Base-by-base conservation (phyloP, 2,797 vertebrate genomes). In the Borostomias antarcticus region DNA sequence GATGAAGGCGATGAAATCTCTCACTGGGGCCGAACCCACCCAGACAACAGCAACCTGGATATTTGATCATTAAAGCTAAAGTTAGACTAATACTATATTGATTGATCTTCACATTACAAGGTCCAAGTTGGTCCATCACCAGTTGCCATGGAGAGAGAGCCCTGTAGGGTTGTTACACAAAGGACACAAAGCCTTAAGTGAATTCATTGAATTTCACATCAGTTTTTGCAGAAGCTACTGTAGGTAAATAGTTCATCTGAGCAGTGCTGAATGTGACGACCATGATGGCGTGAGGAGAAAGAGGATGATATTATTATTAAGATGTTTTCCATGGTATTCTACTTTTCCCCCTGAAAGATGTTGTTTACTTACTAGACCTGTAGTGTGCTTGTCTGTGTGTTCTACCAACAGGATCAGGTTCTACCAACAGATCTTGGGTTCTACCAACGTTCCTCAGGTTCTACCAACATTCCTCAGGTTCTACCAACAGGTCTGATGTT, bases 1-100 rank as follows among this genome's bases (percentile, higher is more conserved):
- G 65, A 75, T 73, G 58, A 58, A 63, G 69, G 48, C 71, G 72
- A 79, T 71, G 40, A 84, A 80, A 48, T 73, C 54, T 78, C 74
- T 81, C 65, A 79, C 52, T 2, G 15, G 56, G 65, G 47, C 52
- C 13, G 32, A 64, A 37, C 63, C 61, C 28, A 70, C 73, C 64
- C 45, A 9, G 33, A 62, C 72, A 17, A 19, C 10, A 5, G 26
- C 35, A 29, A 30, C 40, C 10, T 45, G 54, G 63, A 56, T n/a
- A n/a, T 56, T 45, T 21, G 33, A 54, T 35, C 30, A 13, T 10
- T n/a, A n/a, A n/a, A n/a, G n/a, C n/a, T n/a, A n/a, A n/a, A n/a
- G n/a, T n/a, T n/a, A n/a, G n/a, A n/a, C n/a, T n/a, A n/a, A n/a
- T n/a, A n/a, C n/a, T n/a, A n/a, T n/a, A n/a, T n/a, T n/a, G n/a